Conservation (phyloP, 1,140 invertebrate species). For the Monomorium pharaonis region DNA sequence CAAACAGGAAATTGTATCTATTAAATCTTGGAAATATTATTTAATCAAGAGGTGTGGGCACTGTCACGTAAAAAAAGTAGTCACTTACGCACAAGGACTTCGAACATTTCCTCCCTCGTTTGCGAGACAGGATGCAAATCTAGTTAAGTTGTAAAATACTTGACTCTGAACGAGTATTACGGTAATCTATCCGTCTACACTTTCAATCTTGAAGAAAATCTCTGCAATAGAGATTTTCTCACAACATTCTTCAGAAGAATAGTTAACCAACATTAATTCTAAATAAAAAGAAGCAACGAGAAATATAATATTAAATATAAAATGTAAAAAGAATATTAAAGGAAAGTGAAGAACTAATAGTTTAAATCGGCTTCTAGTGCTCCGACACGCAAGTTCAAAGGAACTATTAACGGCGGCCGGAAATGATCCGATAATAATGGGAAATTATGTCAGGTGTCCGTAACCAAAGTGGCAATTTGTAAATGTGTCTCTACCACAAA, state of each 20-base stretch:
- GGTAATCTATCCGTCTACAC: background rate
- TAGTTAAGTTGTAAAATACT: background rate
- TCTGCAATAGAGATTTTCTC: background rate
- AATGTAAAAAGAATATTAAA: background rate
- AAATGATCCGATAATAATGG: constrained; percentile 48
- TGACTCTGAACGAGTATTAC: constrained; percentile 23
- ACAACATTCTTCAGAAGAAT: background rate
- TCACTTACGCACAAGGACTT: constrained; percentile 19
- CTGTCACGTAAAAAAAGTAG: constrained; percentile 46
- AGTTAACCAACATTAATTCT: background rate
- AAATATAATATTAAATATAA: background rate
- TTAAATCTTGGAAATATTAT: constrained; percentile 44
- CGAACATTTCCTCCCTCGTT: constrained; percentile 60
- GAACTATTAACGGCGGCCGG: constrained; percentile 25
- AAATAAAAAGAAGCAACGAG: background rate
- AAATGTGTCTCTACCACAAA: constrained; percentile 44
- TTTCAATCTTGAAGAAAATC: background rate
- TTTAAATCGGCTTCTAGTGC: background rate
- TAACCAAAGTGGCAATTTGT: constrained; percentile 15
- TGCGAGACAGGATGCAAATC: constrained; percentile 31
- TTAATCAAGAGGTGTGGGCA: constrained; percentile 57
- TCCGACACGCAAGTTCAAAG: constrained; percentile 45
- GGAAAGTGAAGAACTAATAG: background rate
- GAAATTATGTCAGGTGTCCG: constrained; percentile 42
- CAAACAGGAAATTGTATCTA: background rate